These are phyloP conservation scores for Poecilia picta DNA, from an alignment of 2,797 vertebrate genomes.

Conservation along the genomic window DNA sequence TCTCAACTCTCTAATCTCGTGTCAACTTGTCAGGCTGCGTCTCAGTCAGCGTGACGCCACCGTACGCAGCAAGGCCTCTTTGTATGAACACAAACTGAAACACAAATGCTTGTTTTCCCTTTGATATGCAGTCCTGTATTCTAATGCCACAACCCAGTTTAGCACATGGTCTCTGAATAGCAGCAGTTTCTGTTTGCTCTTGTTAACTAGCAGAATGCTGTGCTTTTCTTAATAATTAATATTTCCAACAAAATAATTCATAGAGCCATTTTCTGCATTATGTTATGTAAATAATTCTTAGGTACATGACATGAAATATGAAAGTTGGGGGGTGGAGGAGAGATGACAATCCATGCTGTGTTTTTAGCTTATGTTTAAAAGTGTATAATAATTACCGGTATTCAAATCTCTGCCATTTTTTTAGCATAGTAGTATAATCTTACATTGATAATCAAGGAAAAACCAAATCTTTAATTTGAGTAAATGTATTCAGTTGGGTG, in stretches of 20 bases:
- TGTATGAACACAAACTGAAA: conserved; percentile 48
- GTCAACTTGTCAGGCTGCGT: conserved; percentile 65
- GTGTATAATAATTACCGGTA: too few species aligned
- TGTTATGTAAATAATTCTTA: conserved; percentile 32
- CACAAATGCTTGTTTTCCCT: conserved; percentile 27
- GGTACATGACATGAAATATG: conserved; percentile 30
- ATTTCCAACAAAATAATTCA: conserved; percentile 47
- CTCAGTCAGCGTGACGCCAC: conserved; percentile 54
- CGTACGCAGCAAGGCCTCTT: conserved; percentile 41
- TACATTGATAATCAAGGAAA: background rate
- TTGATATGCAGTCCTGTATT: conserved; percentile 27
- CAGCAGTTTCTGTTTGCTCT: background rate
- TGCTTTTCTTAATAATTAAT: conserved; percentile 44
- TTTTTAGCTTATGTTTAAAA: too few species aligned
- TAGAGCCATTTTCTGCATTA: conserved; percentile 25
- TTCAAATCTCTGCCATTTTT: background rate
- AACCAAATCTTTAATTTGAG: background rate
- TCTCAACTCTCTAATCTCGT: conserved; percentile 54
- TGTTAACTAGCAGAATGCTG: background rate
- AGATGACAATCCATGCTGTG: background rate
- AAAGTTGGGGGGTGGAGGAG: background rate
- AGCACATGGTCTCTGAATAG: conserved; percentile 5
- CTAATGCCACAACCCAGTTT: conserved; percentile 13
- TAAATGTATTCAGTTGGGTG: background rate
- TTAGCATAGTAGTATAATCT: background rate